phyloP scores from a whole-genome alignment of 1,140 invertebrate genomes.

The Leguminivora glycinivorella region DNA sequence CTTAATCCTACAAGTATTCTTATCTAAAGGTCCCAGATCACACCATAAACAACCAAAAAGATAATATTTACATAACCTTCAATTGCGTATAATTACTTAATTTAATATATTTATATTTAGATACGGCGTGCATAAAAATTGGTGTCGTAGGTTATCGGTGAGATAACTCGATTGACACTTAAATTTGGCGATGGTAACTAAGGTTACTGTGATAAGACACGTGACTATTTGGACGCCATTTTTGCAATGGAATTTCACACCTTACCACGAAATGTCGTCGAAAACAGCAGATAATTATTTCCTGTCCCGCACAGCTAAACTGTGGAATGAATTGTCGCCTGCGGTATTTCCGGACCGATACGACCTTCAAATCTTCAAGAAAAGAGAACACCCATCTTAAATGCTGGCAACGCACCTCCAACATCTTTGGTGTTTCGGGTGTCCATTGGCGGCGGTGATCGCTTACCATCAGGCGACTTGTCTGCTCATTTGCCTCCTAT shows the following conservation, averaged over 20 bases:
- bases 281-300: too few relatives aligned
- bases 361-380: too few relatives aligned
- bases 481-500: too few relatives aligned
- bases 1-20: not conserved
- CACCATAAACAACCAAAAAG: not conserved
- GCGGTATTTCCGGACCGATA: too few relatives aligned
- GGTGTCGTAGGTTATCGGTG: not conserved
- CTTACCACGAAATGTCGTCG: too few relatives aligned
- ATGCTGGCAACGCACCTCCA: too few relatives aligned
- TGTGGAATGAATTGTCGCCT: too few relatives aligned
- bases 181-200: not conserved
- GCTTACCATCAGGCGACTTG: too few relatives aligned
- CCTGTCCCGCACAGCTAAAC: too few relatives aligned
- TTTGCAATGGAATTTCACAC: not conserved
- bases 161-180: not conserved
- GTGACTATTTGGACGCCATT: not conserved
- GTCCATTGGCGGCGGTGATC: too few relatives aligned
- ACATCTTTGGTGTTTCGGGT: too few relatives aligned
- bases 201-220: not conserved
- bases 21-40: not conserved
- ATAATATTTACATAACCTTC: not conserved
- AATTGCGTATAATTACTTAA: constrained; percentile 4
- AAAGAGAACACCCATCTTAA: too few relatives aligned
- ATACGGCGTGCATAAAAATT: not conserved
- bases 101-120: constrained; percentile 3